A percentile compares a stretch with the other conserved stretches of the same genome.
Evolutionary conservation across 2,888 invertebrate genomes (phyloP).

Genomic region (Folsomia manolachei): DNA sequence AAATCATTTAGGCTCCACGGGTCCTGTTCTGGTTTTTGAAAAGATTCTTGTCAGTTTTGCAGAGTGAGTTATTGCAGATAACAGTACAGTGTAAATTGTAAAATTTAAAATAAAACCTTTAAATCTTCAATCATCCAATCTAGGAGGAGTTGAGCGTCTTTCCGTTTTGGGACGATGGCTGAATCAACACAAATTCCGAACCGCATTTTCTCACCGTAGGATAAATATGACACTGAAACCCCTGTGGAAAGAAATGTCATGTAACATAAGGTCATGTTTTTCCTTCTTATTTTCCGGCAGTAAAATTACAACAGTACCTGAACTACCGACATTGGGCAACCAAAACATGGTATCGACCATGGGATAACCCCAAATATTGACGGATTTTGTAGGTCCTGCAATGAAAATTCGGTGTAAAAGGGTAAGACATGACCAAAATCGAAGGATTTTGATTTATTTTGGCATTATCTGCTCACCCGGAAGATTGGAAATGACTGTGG

Average conservation of each 20-base stretch:
- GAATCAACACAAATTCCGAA: slow-evolving; percentile 45
- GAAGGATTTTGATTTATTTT: too few relatives aligned
- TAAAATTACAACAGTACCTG: slow-evolving; percentile 24
- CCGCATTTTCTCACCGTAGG: slow-evolving; percentile 39
- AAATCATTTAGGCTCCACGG: too few relatives aligned
- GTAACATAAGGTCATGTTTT: background rate
- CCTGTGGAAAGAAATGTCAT: slow-evolving; percentile 25
- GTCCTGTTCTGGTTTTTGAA: too few relatives aligned
- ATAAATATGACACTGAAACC: slow-evolving; percentile 43
- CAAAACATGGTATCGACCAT: slow-evolving; percentile 46
- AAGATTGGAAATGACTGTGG: slow-evolving; percentile 45
- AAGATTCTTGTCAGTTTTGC: too few relatives aligned
- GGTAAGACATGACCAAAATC: too few relatives aligned
- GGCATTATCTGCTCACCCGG: too few relatives aligned
- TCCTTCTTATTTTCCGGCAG: too few relatives aligned
- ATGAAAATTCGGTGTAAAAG: too few relatives aligned
- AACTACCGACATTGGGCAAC: slow-evolving; percentile 43
- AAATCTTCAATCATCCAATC: slow-evolving; percentile 35
- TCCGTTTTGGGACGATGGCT: slow-evolving; percentile 38
- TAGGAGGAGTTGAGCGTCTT: slow-evolving; percentile 27
- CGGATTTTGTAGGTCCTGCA: slow-evolving; percentile 30
- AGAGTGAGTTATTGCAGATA: too few relatives aligned
- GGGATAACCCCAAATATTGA: slow-evolving; percentile 39
- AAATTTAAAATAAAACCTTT: too few relatives aligned
- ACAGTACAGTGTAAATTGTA: too few relatives aligned